Percentiles rank a stretch among this genome's conserved stretches.
phyloP scores from a whole-genome alignment of 2,888 invertebrate species.

The Nasonia oneida region DNA sequence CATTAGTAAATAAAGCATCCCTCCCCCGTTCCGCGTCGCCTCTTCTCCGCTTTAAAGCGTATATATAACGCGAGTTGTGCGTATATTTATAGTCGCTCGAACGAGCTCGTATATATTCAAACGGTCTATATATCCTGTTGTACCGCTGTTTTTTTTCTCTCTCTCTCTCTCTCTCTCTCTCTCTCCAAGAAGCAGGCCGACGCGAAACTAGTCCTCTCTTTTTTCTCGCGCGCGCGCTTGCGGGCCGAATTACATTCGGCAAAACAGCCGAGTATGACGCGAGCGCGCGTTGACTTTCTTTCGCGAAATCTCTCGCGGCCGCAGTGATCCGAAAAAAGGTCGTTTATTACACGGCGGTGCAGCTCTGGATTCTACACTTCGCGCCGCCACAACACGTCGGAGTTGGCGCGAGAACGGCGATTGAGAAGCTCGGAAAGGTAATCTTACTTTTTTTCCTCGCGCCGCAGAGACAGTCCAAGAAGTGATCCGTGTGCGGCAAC shows the following conservation, averaged over 20 bases:
- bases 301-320: no score
- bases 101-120: not conserved
- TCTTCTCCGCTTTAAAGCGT: not conserved
- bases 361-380: no score
- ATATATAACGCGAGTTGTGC: not conserved
- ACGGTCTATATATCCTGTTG: slow-evolving; percentile 7
- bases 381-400: no score
- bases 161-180: not conserved
- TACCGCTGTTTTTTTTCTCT: not conserved
- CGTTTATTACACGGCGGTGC: no score
- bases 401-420: no score
- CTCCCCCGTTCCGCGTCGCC: not conserved
- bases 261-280: slow-evolving; percentile 22
- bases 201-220: slow-evolving; percentile 34
- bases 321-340: no score
- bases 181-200: slow-evolving; percentile 15
- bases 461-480: not conserved
- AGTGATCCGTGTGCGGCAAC: not conserved
- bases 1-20: slow-evolving; percentile 31
- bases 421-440: slow-evolving; percentile 6
- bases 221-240: not conserved
- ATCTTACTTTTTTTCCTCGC: not conserved
- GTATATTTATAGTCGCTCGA: slow-evolving; percentile 4
- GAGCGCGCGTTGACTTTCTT: no score
- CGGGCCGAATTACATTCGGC: slow-evolving; percentile 41